Percentiles rank a stretch among this genome's conserved stretches.
Evolutionary conservation across 2,797 vertebrate species (phyloP).

Genomic region (Sebastes nivosus): DNA sequence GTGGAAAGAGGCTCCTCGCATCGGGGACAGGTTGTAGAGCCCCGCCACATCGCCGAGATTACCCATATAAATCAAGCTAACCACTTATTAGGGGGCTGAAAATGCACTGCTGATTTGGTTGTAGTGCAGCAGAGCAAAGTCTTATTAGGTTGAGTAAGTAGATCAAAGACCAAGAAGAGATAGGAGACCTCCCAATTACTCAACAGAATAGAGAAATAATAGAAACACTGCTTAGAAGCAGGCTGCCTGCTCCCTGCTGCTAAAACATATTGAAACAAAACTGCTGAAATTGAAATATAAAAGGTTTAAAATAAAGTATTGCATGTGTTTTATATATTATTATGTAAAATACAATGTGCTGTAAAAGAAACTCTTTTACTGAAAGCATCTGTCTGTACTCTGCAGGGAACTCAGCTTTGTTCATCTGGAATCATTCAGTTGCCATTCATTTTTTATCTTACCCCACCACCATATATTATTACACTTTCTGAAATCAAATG

Average conservation of each 20-base stretch:
- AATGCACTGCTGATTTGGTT: conserved; percentile 85
- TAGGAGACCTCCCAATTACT: conserved; percentile 81
- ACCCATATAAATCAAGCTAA: conserved; percentile 84
- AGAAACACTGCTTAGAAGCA: conserved; percentile 68
- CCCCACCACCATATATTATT: conserved; percentile 86
- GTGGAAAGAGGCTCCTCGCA: conserved; percentile 62
- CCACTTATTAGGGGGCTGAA: conserved; percentile 82
- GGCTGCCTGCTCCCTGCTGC: conserved; percentile 46
- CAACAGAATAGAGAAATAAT: conserved; percentile 78
- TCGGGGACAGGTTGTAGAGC: conserved; percentile 67
- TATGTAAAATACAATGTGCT: conserved; percentile 2
- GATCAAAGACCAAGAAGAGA: conserved; percentile 81
- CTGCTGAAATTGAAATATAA: conserved; percentile 31
- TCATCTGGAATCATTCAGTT: conserved; percentile 77
- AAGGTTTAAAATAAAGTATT: conserved; percentile 7
- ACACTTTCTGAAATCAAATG: conserved; percentile 89
- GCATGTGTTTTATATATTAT: neutral
- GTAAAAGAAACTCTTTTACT: conserved; percentile 2
- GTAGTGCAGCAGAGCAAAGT: conserved; percentile 79
- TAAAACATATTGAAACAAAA: conserved; percentile 46
- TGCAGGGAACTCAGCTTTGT: conserved; percentile 71
- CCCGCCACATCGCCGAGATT: conserved; percentile 67
- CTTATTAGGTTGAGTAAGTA: conserved; percentile 86
- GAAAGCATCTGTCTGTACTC: conserved; percentile 35
- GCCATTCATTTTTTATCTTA: conserved; percentile 83